Evolutionary conservation across 2,797 vertebrate genomes (phyloP).

Genomic region (Molossus molossus): DNA sequence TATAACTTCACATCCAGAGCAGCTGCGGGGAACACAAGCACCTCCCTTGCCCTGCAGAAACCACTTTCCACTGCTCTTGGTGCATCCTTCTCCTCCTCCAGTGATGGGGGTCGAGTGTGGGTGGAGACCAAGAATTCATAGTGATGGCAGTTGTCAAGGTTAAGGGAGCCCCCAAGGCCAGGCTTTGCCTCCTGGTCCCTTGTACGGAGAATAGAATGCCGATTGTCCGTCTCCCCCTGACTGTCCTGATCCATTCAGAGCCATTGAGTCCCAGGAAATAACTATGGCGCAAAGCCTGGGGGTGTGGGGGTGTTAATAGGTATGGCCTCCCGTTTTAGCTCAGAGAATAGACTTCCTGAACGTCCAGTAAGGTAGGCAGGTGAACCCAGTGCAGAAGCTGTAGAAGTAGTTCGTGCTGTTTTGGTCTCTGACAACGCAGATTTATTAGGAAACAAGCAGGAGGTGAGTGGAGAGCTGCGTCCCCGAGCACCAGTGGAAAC

Average conservation of each 20-base stretch:
- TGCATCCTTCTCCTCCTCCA: background rate
- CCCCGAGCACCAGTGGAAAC: fast-evolving
- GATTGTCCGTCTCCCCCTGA: background rate
- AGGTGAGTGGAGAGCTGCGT: background rate
- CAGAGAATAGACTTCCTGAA: background rate
- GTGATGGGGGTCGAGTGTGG: background rate
- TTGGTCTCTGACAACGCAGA: background rate
- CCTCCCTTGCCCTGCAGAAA: background rate
- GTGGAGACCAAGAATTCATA: background rate
- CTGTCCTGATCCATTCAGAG: background rate
- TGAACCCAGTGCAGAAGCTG: background rate
- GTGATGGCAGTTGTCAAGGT: background rate
- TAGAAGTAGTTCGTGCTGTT: background rate
- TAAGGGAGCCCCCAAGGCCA: background rate
- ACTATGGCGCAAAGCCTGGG: too few relatives aligned
- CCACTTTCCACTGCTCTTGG: background rate
- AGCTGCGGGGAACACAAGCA: background rate
- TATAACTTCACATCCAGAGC: background rate
- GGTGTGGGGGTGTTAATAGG: too few relatives aligned
- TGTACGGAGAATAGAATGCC: background rate
- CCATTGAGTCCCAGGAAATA: too few relatives aligned
- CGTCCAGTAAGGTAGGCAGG: background rate
- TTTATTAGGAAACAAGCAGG: background rate
- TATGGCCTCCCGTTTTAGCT: background rate
- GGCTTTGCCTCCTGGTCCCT: background rate